Base-by-base conservation (phyloP, 2,888 invertebrate genomes). In the Deilephila elpenor region DNA sequence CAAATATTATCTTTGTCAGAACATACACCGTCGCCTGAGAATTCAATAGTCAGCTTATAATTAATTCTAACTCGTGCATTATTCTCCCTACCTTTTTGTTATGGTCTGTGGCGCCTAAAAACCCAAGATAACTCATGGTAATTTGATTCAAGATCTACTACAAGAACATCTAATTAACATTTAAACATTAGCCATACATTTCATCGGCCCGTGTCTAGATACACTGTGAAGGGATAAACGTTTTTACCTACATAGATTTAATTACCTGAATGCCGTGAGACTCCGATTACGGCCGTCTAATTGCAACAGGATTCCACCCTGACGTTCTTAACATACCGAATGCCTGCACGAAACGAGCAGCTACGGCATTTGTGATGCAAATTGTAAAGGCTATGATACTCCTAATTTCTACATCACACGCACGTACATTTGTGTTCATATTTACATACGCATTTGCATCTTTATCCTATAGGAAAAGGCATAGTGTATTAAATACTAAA, bases 351-450 rank as follows among this genome's bases (percentile, higher is more conserved):
- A 20, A 64, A 44, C 67, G 29, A 20, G 7, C 34, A 59, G 14
- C 25, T 71, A 56, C 29, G 25, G 37, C 29, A 37, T 37, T 59
- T 71, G 59, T 71, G 34, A 71, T 59, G 59, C 37, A 71, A 71
- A 59, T 70, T 53, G 34, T n/a, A 64, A 72, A 59, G 34, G 56
- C 19, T 37, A 25, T 11, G 32, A 61, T 44, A 51, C 51, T 64
- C 14, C 34, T 62, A 62, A 64, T 44, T 37, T 44, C 37, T 37
- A 44, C 20, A n/a, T 34, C 29, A n/a, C 34, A n/a, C 44, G 44
- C 44, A 14, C 44, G 44, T 44, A 44, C 44, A 44, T 7, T 64
- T 19, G 32, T 32, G 51, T 71, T 71, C 79, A 44, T 44, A 44
- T 44, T 44, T 44, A 14, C 44, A 44, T 44, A 44, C 11, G 3